Evolutionary conservation across 2,797 vertebrate genomes (phyloP).

Genomic region (Brotula barbata): DNA sequence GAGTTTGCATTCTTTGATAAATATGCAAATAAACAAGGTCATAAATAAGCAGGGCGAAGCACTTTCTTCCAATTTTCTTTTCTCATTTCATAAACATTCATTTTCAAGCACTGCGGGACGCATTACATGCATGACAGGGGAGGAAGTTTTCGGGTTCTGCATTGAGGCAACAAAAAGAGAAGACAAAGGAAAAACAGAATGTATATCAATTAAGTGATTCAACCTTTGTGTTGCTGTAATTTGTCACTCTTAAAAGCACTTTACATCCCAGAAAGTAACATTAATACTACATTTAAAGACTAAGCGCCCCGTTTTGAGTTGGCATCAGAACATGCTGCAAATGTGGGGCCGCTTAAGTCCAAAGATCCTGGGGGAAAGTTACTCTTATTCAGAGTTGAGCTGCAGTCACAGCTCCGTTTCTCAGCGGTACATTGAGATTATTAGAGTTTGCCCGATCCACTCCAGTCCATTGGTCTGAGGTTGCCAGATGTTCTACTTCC

Average conservation of each 20-base stretch:
- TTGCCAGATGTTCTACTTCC: too few species aligned
- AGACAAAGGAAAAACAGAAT: background rate
- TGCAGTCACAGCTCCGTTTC: too few species aligned
- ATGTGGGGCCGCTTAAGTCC: too few species aligned
- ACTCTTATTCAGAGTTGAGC: too few species aligned
- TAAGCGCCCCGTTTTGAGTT: too few species aligned
- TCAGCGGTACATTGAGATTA: too few species aligned
- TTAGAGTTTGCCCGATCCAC: too few species aligned
- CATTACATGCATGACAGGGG: conserved; percentile 35
- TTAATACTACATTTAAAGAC: background rate
- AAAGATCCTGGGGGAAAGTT: too few species aligned
- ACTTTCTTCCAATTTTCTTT: conserved; percentile 43
- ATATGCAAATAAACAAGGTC: conserved; percentile 72
- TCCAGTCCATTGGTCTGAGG: too few species aligned
- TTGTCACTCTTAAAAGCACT: conserved; percentile 15
- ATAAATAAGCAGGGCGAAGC: conserved; percentile 60
- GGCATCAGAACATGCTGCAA: too few species aligned
- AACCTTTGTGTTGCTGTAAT: background rate
- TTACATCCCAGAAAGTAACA: background rate
- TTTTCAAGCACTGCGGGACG: conserved; percentile 14
- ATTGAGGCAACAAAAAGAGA: conserved; percentile 20
- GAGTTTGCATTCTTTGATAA: conserved; percentile 59
- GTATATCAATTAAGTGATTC: conserved; percentile 39
- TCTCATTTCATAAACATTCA: conserved; percentile 23
- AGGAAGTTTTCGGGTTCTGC: conserved; percentile 15